Evolutionary conservation across 2,113 vertebrate species (phyloP).

Genomic region (Oncorhynchus kisutch): DNA sequence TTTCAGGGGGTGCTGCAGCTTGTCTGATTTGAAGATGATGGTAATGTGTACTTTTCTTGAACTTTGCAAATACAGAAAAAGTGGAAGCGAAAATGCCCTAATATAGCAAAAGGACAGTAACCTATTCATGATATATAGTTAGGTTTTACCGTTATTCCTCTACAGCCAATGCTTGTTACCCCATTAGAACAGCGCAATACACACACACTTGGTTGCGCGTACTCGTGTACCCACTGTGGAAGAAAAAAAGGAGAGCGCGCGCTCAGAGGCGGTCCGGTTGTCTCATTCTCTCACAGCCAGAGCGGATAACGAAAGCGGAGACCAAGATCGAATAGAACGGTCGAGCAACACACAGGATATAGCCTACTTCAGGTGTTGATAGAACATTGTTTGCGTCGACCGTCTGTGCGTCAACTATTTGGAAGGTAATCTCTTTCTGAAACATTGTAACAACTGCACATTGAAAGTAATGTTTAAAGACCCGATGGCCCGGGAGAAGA

Average conservation of each 20-base stretch:
- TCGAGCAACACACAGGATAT: conserved; percentile 24
- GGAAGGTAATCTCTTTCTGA: conserved; percentile 41
- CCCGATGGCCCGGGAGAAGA: conserved; percentile 6
- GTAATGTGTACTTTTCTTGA: not conserved
- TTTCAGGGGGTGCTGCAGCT: no score
- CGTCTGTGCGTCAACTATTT: conserved; percentile 29
- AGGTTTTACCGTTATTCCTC: no score
- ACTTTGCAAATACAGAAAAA: not conserved
- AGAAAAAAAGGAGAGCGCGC: conserved; percentile 34
- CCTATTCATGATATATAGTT: no score
- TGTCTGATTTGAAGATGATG: no score
- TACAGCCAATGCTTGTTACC: not conserved
- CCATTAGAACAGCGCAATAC: not conserved
- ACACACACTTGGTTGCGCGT: conserved; percentile 33
- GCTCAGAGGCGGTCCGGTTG: conserved; percentile 52
- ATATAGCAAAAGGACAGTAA: no score
- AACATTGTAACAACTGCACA: conserved; percentile 13
- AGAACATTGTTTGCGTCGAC: conserved; percentile 25
- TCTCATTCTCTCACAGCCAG: conserved; percentile 50
- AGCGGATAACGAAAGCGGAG: conserved; percentile 21
- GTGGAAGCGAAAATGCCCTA: no score
- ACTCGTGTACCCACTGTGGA: conserved; percentile 24
- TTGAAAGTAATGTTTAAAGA: conserved; percentile 24
- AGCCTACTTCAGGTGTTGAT: conserved; percentile 36
- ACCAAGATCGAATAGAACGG: conserved; percentile 1